phyloP scores from a whole-genome alignment of 1,140 invertebrate species.

The Cherax destructor region DNA sequence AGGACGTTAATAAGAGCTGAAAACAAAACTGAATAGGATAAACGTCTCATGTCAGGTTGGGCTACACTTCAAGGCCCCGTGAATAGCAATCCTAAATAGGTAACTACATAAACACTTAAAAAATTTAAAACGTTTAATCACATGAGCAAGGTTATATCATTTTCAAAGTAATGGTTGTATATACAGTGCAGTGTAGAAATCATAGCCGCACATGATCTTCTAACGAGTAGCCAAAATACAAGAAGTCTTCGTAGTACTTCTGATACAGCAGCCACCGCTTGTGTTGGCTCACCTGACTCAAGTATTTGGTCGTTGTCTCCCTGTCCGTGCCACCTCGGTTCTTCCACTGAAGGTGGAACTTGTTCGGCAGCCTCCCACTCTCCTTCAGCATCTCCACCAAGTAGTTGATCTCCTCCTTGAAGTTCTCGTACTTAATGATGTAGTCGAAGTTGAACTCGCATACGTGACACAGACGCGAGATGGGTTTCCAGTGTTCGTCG shows the following conservation, averaged over 20 bases:
- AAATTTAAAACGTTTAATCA: no score
- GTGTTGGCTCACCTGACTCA: slow-evolving; percentile 28
- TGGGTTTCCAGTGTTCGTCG: slow-evolving; percentile 65
- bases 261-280: slow-evolving; percentile 29
- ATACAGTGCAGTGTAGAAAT: neutral
- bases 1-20: no score
- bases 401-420: slow-evolving; percentile 42
- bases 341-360: slow-evolving; percentile 33
- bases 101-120: no score
- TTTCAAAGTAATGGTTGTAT: neutral
- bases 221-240: slow-evolving; percentile 44
- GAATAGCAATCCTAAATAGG: no score
- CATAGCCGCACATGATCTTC: slow-evolving; percentile 6
- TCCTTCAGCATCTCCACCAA: slow-evolving; percentile 38
- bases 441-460: slow-evolving; percentile 60
- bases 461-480: slow-evolving; percentile 54
- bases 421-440: slow-evolving; percentile 61
- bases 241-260: slow-evolving; percentile 43
- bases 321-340: slow-evolving; percentile 39
- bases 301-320: neutral
- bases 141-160: no score
- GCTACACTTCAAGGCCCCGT: no score
- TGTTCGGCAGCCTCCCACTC: slow-evolving; percentile 2
- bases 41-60: no score
- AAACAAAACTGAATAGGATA: no score